Conservation (phyloP, 2,888 invertebrate species). For the Pandemis heparana region DNA sequence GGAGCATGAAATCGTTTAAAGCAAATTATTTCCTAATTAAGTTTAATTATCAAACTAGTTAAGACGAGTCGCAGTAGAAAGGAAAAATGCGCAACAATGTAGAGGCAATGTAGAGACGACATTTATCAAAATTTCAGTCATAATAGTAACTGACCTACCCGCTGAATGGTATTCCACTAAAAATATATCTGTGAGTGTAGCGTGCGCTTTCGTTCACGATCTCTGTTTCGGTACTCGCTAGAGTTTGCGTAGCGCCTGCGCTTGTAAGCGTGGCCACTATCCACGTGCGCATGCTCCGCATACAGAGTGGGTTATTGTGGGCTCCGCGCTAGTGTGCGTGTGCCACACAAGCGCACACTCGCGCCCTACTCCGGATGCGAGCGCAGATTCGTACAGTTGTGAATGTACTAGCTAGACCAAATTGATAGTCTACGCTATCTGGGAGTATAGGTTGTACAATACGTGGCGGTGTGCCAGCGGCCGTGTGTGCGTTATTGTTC, state of each 20-base stretch:
- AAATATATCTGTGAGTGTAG: conserved; percentile 71
- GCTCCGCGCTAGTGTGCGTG: conserved; percentile 65
- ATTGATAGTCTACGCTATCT: conserved; percentile 78
- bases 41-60: neutral
- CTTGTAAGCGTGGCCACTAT: conserved; percentile 49
- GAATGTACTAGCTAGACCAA: conserved; percentile 81
- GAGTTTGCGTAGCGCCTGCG: conserved; percentile 54
- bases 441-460: conserved; percentile 54
- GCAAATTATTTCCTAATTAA: conserved; percentile 4
- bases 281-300: conserved; percentile 54
- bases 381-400: conserved; percentile 78
- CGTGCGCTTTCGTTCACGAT: conserved; percentile 76
- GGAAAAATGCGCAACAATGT: neutral
- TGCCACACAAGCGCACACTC: conserved; percentile 57
- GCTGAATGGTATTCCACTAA: conserved; percentile 74
- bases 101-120: neutral
- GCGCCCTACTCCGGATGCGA: conserved; percentile 82
- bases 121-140: conserved; percentile 66
- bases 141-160: conserved; percentile 82
- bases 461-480: conserved; percentile 58
- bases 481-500: conserved; percentile 57
- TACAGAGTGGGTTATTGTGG: conserved; percentile 62
- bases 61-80: neutral
- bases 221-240: conserved; percentile 64
- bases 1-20: conserved; percentile 8